These are phyloP conservation scores for Flabesymbios commensalis DNA, from an alignment of 2,888 invertebrate species.

Conservation along the genomic window DNA sequence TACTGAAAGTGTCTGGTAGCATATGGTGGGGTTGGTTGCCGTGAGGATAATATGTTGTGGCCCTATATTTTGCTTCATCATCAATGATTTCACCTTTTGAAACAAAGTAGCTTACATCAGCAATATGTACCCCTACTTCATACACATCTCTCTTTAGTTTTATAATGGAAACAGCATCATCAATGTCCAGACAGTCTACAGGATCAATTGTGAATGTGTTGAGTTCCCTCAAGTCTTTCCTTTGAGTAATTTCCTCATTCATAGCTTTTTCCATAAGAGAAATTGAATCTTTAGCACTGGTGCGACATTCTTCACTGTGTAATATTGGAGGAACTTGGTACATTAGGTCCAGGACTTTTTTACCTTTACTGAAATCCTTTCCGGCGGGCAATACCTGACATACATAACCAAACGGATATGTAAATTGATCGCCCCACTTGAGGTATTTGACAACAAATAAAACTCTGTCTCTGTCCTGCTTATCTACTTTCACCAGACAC, in stretches of 20 bases:
- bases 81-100: conserved; percentile 70
- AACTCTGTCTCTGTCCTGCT: not conserved
- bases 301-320: too few species aligned
- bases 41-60: conserved; percentile 66
- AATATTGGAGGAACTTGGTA: conserved; percentile 5
- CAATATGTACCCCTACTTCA: conserved; percentile 82
- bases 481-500: not conserved
- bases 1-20: conserved; percentile 86
- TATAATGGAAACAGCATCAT: conserved; percentile 82
- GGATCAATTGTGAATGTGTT: conserved; percentile 93
- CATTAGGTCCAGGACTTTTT: conserved; percentile 1
- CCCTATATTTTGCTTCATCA: conserved; percentile 74
- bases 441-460: conserved; percentile 11
- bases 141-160: conserved; percentile 68
- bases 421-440: not conserved
- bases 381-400: conserved; percentile 4
- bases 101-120: conserved; percentile 86
- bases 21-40: conserved; percentile 75
- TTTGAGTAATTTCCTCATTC: too few species aligned
- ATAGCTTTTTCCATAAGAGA: too few species aligned
- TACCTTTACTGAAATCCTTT: not conserved
- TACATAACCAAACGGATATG: conserved; percentile 9
- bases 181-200: conserved; percentile 84
- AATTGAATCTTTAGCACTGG: too few species aligned
- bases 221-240: conserved; percentile 64